A percentile compares a stretch with the other conserved stretches of the same genome.
phyloP scores from a whole-genome alignment of 2,797 vertebrate species.

The Siniperca obscura region DNA sequence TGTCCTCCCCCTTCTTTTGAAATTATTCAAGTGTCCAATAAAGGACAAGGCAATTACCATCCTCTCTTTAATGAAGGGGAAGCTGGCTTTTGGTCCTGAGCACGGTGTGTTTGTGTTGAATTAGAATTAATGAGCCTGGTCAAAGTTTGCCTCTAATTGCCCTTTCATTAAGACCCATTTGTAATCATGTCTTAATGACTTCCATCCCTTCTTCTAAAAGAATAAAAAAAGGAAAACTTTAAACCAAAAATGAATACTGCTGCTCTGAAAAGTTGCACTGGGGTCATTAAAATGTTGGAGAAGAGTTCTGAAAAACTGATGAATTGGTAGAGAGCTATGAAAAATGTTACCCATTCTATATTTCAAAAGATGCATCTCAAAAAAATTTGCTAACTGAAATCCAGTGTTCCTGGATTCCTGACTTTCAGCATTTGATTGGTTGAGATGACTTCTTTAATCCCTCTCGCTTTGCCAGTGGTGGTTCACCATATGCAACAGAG shows the following conservation, averaged over 20 bases:
- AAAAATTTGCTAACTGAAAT: slow-evolving; percentile 27
- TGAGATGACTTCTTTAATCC: slow-evolving; percentile 22
- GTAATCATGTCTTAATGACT: slow-evolving; percentile 86
- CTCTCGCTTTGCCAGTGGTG: slow-evolving; percentile 12
- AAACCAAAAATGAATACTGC: slow-evolving; percentile 64
- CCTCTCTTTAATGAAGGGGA: slow-evolving; percentile 79
- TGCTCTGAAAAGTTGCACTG: slow-evolving; percentile 62
- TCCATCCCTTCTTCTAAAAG: slow-evolving; percentile 63
- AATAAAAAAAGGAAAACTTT: slow-evolving; percentile 47
- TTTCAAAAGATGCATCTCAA: slow-evolving; percentile 10
- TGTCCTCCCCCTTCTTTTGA: slow-evolving; percentile 73
- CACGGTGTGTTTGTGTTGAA: slow-evolving; percentile 79
- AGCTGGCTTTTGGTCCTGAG: slow-evolving; percentile 78
- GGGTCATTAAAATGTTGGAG: slow-evolving; percentile 65
- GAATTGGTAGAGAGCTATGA: slow-evolving; percentile 13
- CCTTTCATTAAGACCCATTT: slow-evolving; percentile 86
- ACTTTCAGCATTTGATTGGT: not conserved
- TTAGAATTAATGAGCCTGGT: slow-evolving; percentile 87
- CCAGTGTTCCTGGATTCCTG: not conserved
- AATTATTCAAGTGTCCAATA: slow-evolving; percentile 84
- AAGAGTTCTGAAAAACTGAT: slow-evolving; percentile 37
- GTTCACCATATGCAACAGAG: slow-evolving; percentile 21
- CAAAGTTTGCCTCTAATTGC: slow-evolving; percentile 87
- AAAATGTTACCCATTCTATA: not conserved
- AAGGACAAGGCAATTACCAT: slow-evolving; percentile 85